phyloP scores from a whole-genome alignment of 2,797 vertebrate genomes.

The Eospalax fontanierii region DNA sequence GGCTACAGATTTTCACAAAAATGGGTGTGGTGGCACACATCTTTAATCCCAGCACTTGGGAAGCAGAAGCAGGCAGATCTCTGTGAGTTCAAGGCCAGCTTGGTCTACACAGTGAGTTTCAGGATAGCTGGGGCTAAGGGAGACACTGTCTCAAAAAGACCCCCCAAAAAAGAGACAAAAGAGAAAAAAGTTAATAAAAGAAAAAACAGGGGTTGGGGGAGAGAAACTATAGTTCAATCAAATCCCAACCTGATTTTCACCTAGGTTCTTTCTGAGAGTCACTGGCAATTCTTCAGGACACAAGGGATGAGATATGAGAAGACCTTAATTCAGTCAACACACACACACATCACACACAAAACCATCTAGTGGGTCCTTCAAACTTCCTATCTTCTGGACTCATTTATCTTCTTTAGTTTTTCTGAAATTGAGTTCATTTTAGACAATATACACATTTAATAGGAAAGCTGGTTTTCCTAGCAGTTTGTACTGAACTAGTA shows the following conservation, averaged over 20 bases:
- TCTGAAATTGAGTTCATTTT: constrained; percentile 4
- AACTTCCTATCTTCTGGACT: background rate
- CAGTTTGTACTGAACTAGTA: background rate
- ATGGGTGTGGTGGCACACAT: too few relatives aligned
- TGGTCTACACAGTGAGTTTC: too few relatives aligned
- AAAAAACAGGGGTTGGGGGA: background rate
- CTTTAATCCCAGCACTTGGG: too few relatives aligned
- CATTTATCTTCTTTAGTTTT: constrained; percentile 23
- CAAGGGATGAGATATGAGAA: background rate
- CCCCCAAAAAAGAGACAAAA: background rate
- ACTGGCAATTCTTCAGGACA: background rate
- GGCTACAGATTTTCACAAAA: background rate
- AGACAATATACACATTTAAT: background rate
- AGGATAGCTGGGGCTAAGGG: too few relatives aligned
- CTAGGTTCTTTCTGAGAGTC: background rate
- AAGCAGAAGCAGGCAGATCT: too few relatives aligned
- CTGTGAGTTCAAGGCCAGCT: too few relatives aligned
- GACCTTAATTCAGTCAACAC: background rate
- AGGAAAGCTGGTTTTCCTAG: background rate
- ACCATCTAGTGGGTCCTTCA: background rate
- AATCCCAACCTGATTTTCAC: background rate
- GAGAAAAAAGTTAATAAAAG: background rate
- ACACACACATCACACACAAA: background rate
- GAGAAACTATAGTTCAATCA: background rate
- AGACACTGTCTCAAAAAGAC: too few relatives aligned